phyloP scores from a whole-genome alignment of 2,113 vertebrate species.

The Campylorhamphus procurvoides region DNA sequence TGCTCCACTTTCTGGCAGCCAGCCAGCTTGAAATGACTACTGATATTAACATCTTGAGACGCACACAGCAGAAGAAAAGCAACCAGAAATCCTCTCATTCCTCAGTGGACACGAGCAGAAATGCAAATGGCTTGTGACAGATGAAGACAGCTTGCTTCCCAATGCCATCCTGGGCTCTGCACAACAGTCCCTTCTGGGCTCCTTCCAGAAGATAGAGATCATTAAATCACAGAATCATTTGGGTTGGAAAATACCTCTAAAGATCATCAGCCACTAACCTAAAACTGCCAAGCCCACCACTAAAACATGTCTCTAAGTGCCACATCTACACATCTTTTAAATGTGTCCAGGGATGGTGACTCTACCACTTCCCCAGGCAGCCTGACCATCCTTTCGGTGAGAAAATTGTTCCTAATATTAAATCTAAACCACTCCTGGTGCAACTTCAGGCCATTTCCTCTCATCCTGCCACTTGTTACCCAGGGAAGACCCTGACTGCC shows the following conservation, averaged over 20 bases:
- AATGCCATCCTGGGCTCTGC: not conserved
- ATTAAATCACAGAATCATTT: not conserved
- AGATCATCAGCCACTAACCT: not conserved
- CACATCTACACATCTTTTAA: rapidly evolving
- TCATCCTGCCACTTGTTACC: not conserved
- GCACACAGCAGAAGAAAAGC: not conserved
- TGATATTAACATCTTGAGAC: conserved; percentile 28
- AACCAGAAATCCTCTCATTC: conserved; percentile 24
- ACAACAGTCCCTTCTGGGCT: not conserved
- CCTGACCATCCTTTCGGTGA: not conserved
- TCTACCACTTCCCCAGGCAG: not conserved
- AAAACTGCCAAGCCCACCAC: not conserved
- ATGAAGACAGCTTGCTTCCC: not conserved
- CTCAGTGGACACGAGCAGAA: not conserved
- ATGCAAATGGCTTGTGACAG: not conserved
- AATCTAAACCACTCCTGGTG: not conserved
- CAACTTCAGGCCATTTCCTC: not conserved
- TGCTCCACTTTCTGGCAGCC: not conserved
- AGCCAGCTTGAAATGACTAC: conserved; percentile 39
- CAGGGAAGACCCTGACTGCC: rapidly evolving
- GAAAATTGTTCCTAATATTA: not conserved
- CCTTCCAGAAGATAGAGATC: not conserved
- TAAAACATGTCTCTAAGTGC: not conserved
- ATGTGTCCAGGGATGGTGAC: not conserved
- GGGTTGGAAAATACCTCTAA: not conserved